Evolutionary conservation across 2,888 invertebrate species (phyloP).

Genomic region (Ethmia dodecea): DNA sequence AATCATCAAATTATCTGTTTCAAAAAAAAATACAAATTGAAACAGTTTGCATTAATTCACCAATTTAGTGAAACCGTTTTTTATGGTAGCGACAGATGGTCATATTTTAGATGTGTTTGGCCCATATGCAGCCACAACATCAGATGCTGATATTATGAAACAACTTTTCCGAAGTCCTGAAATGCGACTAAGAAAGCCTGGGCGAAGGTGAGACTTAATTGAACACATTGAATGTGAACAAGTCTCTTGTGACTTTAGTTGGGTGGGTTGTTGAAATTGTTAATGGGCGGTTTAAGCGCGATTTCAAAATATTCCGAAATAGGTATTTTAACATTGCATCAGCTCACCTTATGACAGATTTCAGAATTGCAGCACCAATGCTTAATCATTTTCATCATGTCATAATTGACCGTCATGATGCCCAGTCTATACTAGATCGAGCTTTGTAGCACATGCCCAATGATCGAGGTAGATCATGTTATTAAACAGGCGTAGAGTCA

Average conservation of each 20-base stretch:
- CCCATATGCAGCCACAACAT: no score
- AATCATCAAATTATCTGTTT: no score
- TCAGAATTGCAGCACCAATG: slow-evolving; percentile 11
- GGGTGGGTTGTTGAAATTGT: slow-evolving; percentile 19
- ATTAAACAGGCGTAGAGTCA: slow-evolving; percentile 4
- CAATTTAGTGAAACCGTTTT: no score
- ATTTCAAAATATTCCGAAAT: slow-evolving; percentile 16
- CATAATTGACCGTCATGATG: slow-evolving; percentile 6
- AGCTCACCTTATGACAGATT: slow-evolving; percentile 11
- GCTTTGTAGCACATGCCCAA: slow-evolving; percentile 5
- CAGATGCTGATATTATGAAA: no score
- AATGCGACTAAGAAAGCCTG: no score
- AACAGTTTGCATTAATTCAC: no score
- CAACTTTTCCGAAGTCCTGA: no score
- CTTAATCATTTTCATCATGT: slow-evolving; percentile 14
- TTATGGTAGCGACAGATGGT: no score
- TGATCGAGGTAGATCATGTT: slow-evolving; percentile 7
- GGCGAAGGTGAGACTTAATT: slow-evolving; percentile 12
- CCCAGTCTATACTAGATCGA: slow-evolving; percentile 5
- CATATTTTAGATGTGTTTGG: no score
- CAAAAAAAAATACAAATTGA: no score
- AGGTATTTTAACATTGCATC: slow-evolving; percentile 14
- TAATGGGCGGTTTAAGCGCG: slow-evolving; percentile 18
- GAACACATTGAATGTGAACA: slow-evolving; percentile 7
- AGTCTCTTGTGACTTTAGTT: slow-evolving; percentile 18